Conservation (phyloP, 2,888 invertebrate genomes). For the Kryphioiulus occultus region DNA sequence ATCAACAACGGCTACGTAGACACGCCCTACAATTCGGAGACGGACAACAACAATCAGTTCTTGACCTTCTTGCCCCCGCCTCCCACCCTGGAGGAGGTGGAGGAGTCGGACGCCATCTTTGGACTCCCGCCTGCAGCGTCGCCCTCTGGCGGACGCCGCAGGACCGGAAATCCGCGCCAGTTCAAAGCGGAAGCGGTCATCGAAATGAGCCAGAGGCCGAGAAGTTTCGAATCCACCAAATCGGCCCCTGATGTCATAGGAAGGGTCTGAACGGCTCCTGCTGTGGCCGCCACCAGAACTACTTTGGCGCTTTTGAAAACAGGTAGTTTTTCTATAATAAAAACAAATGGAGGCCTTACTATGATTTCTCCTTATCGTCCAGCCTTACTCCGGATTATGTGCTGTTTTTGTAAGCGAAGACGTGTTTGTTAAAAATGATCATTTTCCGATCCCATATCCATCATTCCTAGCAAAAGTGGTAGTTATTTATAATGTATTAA, state of each 20-base stretch:
- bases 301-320: not conserved
- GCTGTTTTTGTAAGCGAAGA: slow-evolving; percentile 3
- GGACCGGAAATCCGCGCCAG: slow-evolving; percentile 57
- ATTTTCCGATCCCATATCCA: slow-evolving; percentile 23
- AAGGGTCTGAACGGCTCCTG: slow-evolving; percentile 16
- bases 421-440: slow-evolving; percentile 21
- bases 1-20: not conserved
- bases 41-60: slow-evolving; percentile 44
- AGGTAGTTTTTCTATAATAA: not conserved
- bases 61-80: slow-evolving; percentile 48
- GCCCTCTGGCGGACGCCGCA: not conserved
- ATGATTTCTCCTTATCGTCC: not conserved
- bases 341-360: not conserved
- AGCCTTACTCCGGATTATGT: not conserved
- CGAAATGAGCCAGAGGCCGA: slow-evolving; percentile 52
- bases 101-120: slow-evolving; percentile 53
- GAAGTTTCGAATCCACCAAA: slow-evolving; percentile 74
- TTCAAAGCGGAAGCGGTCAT: slow-evolving; percentile 71
- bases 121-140: slow-evolving; percentile 48
- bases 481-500: not conserved
- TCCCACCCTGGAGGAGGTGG: slow-evolving; percentile 50
- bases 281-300: not conserved
- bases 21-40: slow-evolving; percentile 13
- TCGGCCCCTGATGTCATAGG: slow-evolving; percentile 89
- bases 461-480: slow-evolving; percentile 1